Percentiles rank a stretch among this genome's conserved stretches.
These are phyloP conservation scores for Drosophila pseudoobscura DNA, from an alignment of 1,140 invertebrate species.

Conservation along the genomic window DNA sequence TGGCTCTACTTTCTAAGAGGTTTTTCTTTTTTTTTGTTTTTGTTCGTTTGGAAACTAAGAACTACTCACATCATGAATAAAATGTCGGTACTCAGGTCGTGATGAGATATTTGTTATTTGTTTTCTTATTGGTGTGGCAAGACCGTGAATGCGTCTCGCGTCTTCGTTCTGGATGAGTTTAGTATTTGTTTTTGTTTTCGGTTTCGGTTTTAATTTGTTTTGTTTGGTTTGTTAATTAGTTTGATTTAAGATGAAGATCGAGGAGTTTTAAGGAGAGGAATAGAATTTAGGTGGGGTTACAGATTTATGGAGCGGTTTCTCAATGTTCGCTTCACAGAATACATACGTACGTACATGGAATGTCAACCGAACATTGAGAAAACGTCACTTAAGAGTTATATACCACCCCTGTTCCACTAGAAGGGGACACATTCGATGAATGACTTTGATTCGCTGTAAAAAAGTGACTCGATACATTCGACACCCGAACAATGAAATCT, in stretches of 20 bases:
- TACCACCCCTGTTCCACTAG: not conserved
- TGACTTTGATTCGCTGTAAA: too few relatives aligned
- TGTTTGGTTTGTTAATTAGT: conserved; percentile 40
- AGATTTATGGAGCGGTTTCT: conserved; percentile 20
- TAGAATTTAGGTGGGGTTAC: conserved; percentile 72
- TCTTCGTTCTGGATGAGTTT: conserved; percentile 83
- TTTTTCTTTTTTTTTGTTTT: conserved; percentile 15
- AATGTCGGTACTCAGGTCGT: conserved; percentile 83
- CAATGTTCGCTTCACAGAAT: not conserved
- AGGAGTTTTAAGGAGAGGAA: conserved; percentile 69
- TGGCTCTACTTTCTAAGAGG: conserved; percentile 52
- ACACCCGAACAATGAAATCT: too few relatives aligned
- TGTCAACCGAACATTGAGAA: conserved; percentile 12
- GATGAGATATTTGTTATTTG: conserved; percentile 82
- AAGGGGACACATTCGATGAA: too few relatives aligned
- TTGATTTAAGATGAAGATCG: conserved; percentile 58
- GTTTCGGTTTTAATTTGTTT: conserved; percentile 46
- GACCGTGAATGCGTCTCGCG: conserved; percentile 83
- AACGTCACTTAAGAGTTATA: conserved; percentile 24
- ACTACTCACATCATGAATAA: conserved; percentile 84
- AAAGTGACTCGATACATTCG: too few relatives aligned
- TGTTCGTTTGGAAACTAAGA: conserved; percentile 61
- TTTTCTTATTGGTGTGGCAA: conserved; percentile 83
- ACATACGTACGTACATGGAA: too few relatives aligned
- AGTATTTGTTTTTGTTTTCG: conserved; percentile 60